These are phyloP conservation scores for Megaceryle torquata DNA, from an alignment of 2,113 vertebrate species.

Conservation along the genomic window DNA sequence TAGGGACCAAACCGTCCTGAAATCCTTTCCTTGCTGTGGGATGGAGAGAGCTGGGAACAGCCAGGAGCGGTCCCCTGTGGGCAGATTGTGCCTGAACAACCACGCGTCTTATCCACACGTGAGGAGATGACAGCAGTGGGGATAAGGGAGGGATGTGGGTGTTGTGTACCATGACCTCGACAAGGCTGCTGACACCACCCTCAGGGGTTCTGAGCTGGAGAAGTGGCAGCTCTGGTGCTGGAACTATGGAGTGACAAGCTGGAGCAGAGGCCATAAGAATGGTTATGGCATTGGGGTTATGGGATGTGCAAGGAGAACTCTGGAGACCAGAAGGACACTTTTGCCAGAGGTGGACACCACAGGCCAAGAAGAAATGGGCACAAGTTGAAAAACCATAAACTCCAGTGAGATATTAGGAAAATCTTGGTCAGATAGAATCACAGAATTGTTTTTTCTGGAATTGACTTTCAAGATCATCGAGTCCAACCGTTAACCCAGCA, in stretches of 20 bases:
- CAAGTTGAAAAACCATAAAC: accelerated
- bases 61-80: accelerated
- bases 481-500: too few species aligned
- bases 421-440: too few species aligned
- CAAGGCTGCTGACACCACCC: neutral
- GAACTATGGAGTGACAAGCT: neutral
- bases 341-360: neutral
- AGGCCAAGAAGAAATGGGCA: neutral
- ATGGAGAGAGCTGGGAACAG: neutral
- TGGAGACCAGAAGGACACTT: neutral
- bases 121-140: accelerated
- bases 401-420: neutral
- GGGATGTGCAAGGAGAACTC: neutral
- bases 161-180: neutral
- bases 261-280: neutral
- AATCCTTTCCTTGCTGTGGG: neutral
- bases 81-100: neutral
- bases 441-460: too few species aligned
- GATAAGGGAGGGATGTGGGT: neutral
- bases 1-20: neutral
- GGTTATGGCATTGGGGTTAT: accelerated
- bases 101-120: neutral
- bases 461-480: too few species aligned
- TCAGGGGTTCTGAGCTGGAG: neutral
- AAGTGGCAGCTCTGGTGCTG: neutral